A percentile compares a stretch with the other conserved stretches of the same genome.
Evolutionary conservation across 2,888 invertebrate species (phyloP).

Genomic region (Leptopilina myrica): DNA sequence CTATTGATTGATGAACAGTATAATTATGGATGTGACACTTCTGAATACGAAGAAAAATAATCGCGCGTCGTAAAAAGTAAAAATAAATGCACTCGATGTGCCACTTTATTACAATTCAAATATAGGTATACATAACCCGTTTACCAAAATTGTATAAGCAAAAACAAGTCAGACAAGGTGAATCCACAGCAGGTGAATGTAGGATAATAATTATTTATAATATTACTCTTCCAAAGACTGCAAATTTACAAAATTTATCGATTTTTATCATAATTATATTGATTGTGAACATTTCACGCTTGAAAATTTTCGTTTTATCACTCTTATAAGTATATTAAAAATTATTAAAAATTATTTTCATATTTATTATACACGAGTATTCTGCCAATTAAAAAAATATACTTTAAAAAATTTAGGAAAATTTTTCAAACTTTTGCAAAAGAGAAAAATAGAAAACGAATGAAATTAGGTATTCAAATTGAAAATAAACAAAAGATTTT

Average conservation of each 20-base stretch:
- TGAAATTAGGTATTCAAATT: too few relatives aligned
- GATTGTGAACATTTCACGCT: not conserved
- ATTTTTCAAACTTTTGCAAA: too few relatives aligned
- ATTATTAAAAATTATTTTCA: not conserved
- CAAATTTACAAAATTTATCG: not conserved
- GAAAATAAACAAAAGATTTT: too few relatives aligned
- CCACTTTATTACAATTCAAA: constrained; percentile 6
- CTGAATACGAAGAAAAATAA: not conserved
- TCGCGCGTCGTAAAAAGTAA: not conserved
- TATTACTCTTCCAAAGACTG: constrained; percentile 10
- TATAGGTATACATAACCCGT: not conserved
- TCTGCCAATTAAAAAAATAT: too few relatives aligned
- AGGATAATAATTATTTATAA: not conserved
- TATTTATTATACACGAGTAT: not conserved
- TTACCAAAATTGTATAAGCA: not conserved
- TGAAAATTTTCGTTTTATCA: not conserved
- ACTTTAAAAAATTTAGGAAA: too few relatives aligned
- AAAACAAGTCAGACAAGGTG: constrained; percentile 16
- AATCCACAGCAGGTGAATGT: constrained; percentile 26
- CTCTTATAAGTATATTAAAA: not conserved
- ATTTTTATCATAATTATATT: not conserved
- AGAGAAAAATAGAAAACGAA: too few relatives aligned
- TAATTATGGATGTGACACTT: too few relatives aligned
- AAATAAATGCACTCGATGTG: constrained; percentile 3
- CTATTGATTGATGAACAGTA: too few relatives aligned